phyloP scores from a whole-genome alignment of 2,888 invertebrate species.

The Petrolisthes manimaculis region DNA sequence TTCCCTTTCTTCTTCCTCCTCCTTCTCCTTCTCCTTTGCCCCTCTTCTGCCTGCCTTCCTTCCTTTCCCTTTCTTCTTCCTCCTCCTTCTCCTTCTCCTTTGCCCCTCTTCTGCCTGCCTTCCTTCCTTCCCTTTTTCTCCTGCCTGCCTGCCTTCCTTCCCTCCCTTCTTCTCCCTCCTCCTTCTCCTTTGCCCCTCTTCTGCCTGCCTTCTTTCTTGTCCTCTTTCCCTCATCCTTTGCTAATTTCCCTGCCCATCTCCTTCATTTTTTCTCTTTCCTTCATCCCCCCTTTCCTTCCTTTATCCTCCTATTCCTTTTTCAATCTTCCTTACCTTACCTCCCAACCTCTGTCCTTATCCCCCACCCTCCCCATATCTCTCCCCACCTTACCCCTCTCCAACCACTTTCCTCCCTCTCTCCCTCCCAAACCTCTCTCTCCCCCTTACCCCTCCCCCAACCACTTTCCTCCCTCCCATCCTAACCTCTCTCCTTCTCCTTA shows the following conservation, averaged over 20 bases:
- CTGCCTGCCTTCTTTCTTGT: background rate
- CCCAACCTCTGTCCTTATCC: no score
- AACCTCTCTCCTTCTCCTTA: background rate
- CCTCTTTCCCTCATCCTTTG: background rate
- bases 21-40: background rate
- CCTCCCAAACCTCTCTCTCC: background rate
- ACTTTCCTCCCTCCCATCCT: no score
- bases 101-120: background rate
- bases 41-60: background rate
- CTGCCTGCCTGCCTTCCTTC: no score
- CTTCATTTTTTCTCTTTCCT: background rate
- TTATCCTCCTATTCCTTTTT: no score
- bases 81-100: background rate
- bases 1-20: background rate
- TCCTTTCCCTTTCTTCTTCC: background rate
- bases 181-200: background rate
- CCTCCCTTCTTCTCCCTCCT: background rate
- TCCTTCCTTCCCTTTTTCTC: background rate
- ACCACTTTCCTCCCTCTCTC: background rate
- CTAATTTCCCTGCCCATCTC: background rate
- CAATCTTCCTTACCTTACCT: background rate
- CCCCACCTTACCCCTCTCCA: background rate
- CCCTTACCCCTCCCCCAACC: background rate
- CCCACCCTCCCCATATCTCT: background rate
- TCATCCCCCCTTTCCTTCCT: no score